These are phyloP conservation scores for Morphnarchus princeps DNA, from an alignment of 2,113 vertebrate species.

Conservation along the genomic window DNA sequence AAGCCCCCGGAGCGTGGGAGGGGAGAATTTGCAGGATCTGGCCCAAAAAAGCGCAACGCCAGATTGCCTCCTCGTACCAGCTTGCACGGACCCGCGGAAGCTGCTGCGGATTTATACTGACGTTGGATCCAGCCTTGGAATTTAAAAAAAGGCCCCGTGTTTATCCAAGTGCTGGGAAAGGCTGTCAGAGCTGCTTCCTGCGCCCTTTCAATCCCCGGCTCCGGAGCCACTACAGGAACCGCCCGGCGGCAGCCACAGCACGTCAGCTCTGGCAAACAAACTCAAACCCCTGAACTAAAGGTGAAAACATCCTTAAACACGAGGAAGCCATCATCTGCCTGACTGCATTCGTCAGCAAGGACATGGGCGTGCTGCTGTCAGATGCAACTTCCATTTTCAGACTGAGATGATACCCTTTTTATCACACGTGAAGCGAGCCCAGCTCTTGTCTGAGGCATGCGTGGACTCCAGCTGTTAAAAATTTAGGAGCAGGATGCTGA, in stretches of 20 bases:
- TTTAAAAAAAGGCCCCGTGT: neutral
- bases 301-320: neutral
- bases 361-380: neutral
- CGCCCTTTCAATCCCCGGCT: rapidly evolving
- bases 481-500: neutral
- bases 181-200: neutral
- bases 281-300: neutral
- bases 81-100: neutral
- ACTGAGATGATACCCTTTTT: rapidly evolving
- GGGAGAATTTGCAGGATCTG: neutral
- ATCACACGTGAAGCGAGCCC: rapidly evolving
- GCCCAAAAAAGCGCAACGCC: neutral
- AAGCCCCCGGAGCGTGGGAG: rapidly evolving
- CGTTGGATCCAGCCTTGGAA: neutral
- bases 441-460: rapidly evolving
- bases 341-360: neutral
- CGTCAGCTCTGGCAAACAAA: neutral
- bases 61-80: rapidly evolving
- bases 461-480: neutral
- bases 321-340: neutral
- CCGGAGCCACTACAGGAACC: rapidly evolving
- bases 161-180: neutral
- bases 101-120: neutral
- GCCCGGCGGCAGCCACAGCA: neutral
- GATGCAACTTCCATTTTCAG: neutral